Evolutionary conservation across 2,888 invertebrate species (phyloP).

Genomic region (Magallana nippona): DNA sequence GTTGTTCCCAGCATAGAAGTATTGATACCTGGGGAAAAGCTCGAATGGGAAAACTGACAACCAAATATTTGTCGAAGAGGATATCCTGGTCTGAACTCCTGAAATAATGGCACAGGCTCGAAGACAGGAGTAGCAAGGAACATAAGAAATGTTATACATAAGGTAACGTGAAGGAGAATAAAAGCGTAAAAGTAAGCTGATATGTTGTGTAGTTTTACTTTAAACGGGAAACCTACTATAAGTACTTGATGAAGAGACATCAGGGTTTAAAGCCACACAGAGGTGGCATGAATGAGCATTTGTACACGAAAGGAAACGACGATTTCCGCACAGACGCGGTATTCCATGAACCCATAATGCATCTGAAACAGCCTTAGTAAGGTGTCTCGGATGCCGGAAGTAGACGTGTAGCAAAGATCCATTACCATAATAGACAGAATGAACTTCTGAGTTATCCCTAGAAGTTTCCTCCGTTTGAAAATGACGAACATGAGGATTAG

Average conservation of each 20-base stretch:
- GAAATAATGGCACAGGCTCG: not conserved
- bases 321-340: not conserved
- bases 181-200: not conserved
- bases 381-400: not conserved
- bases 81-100: not conserved
- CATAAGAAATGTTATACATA: not conserved
- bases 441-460: not conserved
- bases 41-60: not conserved
- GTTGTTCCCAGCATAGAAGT: not conserved
- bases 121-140: not conserved
- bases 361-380: not conserved
- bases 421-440: not conserved
- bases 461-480: not conserved
- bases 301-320: not conserved
- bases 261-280: not conserved
- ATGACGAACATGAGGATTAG: not conserved
- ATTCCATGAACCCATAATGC: slow-evolving; percentile 7
- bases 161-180: not conserved
- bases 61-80: not conserved
- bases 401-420: not conserved
- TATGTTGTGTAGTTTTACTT: not conserved
- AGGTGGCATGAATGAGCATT: not conserved
- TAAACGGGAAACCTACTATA: not conserved
- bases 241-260: not conserved
- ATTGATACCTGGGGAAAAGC: not conserved